Evolutionary conservation across 2,797 vertebrate species (phyloP).

Genomic region (Lagorchestes hirsutus): DNA sequence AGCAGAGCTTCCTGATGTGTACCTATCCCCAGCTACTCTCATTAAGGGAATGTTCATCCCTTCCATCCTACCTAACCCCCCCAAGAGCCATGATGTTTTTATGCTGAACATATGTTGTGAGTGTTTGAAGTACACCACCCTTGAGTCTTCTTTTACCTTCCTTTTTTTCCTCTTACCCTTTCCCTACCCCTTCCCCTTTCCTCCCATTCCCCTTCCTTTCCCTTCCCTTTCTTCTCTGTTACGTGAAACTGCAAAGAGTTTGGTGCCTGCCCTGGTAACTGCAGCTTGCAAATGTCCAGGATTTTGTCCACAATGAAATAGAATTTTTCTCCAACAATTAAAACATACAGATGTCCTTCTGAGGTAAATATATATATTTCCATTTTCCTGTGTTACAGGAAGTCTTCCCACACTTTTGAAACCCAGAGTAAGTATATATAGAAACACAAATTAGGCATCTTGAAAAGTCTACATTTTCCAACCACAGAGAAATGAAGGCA

Average conservation of each 20-base stretch:
- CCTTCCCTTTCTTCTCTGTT: constrained; percentile 56
- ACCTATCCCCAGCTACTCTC: constrained; percentile 67
- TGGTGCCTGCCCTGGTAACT: constrained; percentile 75
- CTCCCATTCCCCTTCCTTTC: constrained; percentile 18
- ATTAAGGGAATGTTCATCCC: constrained; percentile 38
- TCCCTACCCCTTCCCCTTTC: constrained; percentile 39
- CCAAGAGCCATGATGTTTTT: constrained; percentile 74
- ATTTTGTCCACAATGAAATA: constrained; percentile 75
- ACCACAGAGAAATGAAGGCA: constrained; percentile 81
- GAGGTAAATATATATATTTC: constrained; percentile 27
- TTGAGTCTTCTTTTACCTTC: constrained; percentile 64
- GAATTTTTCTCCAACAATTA: constrained; percentile 77
- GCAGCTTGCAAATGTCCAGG: constrained; percentile 77
- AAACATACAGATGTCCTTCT: constrained; percentile 80
- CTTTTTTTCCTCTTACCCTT: not conserved
- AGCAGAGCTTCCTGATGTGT: constrained; percentile 40
- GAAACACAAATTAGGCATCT: constrained; percentile 84
- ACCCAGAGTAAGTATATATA: constrained; percentile 86
- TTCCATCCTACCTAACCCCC: not conserved
- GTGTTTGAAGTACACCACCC: constrained; percentile 80
- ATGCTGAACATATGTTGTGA: constrained; percentile 81
- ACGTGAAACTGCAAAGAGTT: constrained; percentile 76
- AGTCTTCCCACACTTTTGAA: constrained; percentile 84
- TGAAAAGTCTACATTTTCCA: constrained; percentile 84
- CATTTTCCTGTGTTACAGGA: constrained; percentile 84